These are phyloP conservation scores for Aeoliscus strigatus DNA, from an alignment of 2,797 vertebrate genomes.

Conservation along the genomic window DNA sequence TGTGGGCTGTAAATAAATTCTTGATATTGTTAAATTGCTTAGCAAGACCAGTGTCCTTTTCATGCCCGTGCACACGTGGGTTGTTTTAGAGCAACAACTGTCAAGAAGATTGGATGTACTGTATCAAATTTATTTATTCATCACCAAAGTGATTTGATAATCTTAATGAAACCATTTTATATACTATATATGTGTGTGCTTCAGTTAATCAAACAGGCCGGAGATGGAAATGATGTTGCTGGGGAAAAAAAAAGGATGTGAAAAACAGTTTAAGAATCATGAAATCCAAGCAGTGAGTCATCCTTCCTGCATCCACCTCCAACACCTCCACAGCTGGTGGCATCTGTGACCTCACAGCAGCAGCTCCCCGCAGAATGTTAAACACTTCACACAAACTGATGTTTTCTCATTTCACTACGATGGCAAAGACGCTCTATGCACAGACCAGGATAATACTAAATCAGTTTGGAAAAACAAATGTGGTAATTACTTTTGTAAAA, in stretches of 20 bases:
- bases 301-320: conserved; percentile 9
- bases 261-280: conserved; percentile 10
- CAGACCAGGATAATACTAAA: neutral
- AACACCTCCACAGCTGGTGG: conserved; percentile 27
- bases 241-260: conserved; percentile 2
- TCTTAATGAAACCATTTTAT: no score
- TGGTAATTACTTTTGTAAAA: no score
- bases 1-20: conserved; percentile 19
- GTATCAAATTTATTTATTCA: no score
- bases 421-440: conserved; percentile 1
- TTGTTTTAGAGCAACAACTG: no score
- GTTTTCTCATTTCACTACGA: conserved; percentile 2
- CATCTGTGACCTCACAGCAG: conserved; percentile 36
- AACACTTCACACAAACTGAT: conserved; percentile 3
- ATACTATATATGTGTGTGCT: no score
- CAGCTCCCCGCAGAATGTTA: conserved; percentile 24
- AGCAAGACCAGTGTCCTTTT: no score
- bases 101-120: no score
- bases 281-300: conserved; percentile 33
- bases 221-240: neutral
- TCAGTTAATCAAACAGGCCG: no score
- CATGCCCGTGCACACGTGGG: no score
- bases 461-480: conserved; percentile 7
- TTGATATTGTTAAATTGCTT: neutral
- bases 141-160: no score